Conservation (phyloP, 2,113 vertebrate genomes). For the Pelodiscus sinensis region DNA sequence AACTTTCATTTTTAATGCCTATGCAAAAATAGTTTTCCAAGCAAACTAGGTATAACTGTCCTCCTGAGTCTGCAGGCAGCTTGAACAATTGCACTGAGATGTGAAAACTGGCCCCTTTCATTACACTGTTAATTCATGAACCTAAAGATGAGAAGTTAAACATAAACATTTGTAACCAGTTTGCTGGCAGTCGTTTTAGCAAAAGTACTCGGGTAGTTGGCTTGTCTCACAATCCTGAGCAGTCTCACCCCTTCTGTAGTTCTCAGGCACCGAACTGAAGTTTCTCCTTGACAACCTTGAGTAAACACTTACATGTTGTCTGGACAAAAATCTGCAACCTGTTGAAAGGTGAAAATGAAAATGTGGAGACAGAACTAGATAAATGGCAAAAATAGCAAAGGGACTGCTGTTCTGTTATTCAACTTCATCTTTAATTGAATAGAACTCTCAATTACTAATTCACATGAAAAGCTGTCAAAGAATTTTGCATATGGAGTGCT, state of each 20-base stretch:
- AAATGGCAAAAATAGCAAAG: neutral
- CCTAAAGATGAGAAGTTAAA: neutral
- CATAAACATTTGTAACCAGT: neutral
- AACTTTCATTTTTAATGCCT: neutral
- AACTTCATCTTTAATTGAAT: neutral
- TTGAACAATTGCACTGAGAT: neutral
- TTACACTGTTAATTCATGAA: neutral
- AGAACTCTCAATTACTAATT: neutral
- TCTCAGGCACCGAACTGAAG: neutral
- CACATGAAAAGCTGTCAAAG: neutral
- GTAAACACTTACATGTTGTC: neutral
- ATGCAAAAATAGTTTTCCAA: neutral
- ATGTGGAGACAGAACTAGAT: slow-evolving; percentile 30
- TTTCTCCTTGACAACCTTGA: slow-evolving; percentile 49
- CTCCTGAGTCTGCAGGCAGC: neutral
- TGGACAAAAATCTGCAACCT: neutral
- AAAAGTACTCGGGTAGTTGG: neutral
- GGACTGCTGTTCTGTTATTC: neutral
- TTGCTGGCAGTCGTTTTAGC: neutral
- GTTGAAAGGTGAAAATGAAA: slow-evolving; percentile 45
- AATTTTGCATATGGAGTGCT: neutral
- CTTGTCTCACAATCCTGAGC: neutral
- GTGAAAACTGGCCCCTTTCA: neutral
- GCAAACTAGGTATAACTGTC: neutral
- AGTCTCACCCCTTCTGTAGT: neutral